Evolutionary conservation across 2,888 invertebrate species (phyloP).

Genomic region (Leucania comma): DNA sequence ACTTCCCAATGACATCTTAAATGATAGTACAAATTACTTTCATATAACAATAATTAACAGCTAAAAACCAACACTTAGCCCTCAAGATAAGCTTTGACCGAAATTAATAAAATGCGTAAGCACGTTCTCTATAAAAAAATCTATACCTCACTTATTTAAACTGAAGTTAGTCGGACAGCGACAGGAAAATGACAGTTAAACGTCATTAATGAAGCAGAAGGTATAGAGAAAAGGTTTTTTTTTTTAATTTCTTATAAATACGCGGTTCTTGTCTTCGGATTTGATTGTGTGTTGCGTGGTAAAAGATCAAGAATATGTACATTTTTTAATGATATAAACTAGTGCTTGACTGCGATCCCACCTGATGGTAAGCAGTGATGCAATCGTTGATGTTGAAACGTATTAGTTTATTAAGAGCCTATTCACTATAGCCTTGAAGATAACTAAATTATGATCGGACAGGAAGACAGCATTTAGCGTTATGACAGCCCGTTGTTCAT

Average conservation of each 20-base stretch:
- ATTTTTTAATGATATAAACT: too few relatives aligned
- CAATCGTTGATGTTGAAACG: too few relatives aligned
- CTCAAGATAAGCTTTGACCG: constrained; percentile 16
- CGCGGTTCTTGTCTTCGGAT: too few relatives aligned
- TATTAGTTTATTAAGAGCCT: too few relatives aligned
- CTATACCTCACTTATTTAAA: not conserved
- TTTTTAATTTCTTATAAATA: not conserved
- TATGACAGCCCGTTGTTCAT: too few relatives aligned
- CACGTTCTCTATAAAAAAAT: constrained; percentile 1
- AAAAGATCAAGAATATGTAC: too few relatives aligned
- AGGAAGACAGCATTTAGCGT: too few relatives aligned
- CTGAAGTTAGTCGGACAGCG: not conserved
- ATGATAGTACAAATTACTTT: not conserved
- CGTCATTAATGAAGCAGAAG: not conserved
- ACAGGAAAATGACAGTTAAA: constrained; percentile 26
- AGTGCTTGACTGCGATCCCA: too few relatives aligned
- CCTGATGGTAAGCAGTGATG: too few relatives aligned
- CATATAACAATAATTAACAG: not conserved
- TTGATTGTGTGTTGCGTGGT: too few relatives aligned
- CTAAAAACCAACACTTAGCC: constrained; percentile 8
- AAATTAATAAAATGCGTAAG: constrained; percentile 23
- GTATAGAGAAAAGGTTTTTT: not conserved
- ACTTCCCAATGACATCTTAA: constrained; percentile 8
- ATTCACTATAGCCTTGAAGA: too few relatives aligned
- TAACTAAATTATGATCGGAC: too few relatives aligned